Evolutionary conservation across 2,113 vertebrate species (phyloP), one percentile per base, ranked within the genome.

Genomic region (Grammomys surdaster): DNA sequence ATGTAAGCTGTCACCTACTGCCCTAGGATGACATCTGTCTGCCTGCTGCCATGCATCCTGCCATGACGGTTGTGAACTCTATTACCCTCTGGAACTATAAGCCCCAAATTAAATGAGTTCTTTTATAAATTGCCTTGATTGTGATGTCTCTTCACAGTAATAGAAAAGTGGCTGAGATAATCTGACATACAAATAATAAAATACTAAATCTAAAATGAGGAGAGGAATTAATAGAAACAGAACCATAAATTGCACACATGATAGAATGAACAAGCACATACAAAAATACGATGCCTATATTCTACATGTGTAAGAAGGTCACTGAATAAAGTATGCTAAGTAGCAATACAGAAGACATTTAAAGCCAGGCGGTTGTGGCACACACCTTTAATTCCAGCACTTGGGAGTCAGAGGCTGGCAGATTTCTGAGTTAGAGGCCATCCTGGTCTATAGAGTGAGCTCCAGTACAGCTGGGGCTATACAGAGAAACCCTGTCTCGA

Each of bases 221-320:
- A 85, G 60, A 85, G 91, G 89, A 72, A 24, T 88, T 2, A 85
- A 72, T 46, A 93, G 33, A 93, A 89, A 93, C 20, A 93, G 56
- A 78, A 43, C 12, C 13, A 75, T 33, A 78, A 85, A 11, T 43
- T 60, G 19, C 11, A 46, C 40, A 43, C 4, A 0, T 46, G 82
- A 65, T 33, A 46, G 60, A 65, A 46, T 19, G 19, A 67, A 46
- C 12, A 33, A 85, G 28, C 17, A 12, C 17, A 33, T 33, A 86
- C 8, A 36, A 86, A 85, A 24, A 33, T 48, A 67, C 1, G 6
- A 48, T 48, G 26, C 60, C 60, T 86, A 48, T 48, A 33, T 67
- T 67, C 17, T 67, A 86, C 20, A 85, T 67, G 8, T 43, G 24
- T 5, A 33, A 11, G 40, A 67, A 7, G 6, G 43, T 48, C 28